A percentile compares a stretch with the other conserved stretches of the same genome.
Conservation (phyloP, 2,888 invertebrate genomes). For the Desoria tigrina region DNA sequence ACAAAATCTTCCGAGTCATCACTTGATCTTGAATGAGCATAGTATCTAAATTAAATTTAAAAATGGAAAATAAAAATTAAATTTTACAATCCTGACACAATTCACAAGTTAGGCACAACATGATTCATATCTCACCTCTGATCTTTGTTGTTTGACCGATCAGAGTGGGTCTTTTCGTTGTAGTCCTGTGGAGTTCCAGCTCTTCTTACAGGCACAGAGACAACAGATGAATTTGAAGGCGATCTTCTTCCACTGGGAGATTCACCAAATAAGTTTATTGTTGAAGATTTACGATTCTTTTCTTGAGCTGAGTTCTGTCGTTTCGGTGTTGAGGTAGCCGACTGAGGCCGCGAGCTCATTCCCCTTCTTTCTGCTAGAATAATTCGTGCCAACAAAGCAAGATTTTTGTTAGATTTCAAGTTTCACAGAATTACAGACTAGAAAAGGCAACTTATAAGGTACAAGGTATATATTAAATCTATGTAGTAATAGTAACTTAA, state of each 20-base stretch:
- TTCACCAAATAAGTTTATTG: constrained; percentile 49
- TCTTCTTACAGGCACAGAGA: constrained; percentile 51
- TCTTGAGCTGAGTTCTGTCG: constrained; percentile 47
- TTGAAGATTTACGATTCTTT: constrained; percentile 46
- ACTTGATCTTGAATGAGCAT: constrained; percentile 52
- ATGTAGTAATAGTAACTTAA: too few species aligned
- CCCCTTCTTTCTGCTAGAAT: constrained; percentile 46
- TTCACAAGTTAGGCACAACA: too few species aligned
- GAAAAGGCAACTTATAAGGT: too few species aligned
- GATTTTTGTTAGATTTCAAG: too few species aligned
- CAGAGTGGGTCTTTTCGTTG: constrained; percentile 50
- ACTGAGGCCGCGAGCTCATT: constrained; percentile 50
- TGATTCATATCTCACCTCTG: constrained; percentile 49
- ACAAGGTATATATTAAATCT: too few species aligned
- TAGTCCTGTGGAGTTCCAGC: constrained; percentile 51
- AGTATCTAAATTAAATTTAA: constrained; percentile 38
- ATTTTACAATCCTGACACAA: neutral
- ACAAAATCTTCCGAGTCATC: constrained; percentile 68
- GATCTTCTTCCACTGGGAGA: constrained; percentile 46
- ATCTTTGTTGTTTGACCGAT: constrained; percentile 49
- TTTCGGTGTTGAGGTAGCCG: constrained; percentile 53
- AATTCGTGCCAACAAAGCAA: neutral
- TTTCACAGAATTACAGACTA: too few species aligned
- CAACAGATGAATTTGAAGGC: constrained; percentile 51
- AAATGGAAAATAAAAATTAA: neutral